Evolutionary conservation across 2,888 invertebrate genomes (phyloP), one percentile per base, ranked within the genome.

Genomic region (Nomada ferruginata): DNA sequence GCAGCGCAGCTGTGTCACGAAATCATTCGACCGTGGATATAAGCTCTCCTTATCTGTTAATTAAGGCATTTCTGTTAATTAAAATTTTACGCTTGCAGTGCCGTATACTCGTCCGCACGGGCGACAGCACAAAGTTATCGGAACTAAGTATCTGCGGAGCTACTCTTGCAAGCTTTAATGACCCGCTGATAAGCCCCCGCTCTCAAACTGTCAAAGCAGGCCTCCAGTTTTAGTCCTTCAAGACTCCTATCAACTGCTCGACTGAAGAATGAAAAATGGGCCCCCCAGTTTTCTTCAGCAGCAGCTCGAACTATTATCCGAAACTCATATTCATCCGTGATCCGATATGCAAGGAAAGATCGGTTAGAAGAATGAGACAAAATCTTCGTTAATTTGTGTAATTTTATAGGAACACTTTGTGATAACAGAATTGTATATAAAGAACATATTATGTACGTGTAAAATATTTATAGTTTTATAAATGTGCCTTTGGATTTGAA

Each of bases 11-110:
- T 79, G 80, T 69, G 66, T 57, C 64, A 70, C 57, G 44, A 55
- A 76, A 77, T 72, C 53, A 42, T 15, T 64, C 44, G 53, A 66
- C 50, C 70, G 68, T 71, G 79, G 70, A 83, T 81, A 85, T 80
- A 76, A 76, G 87, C 85, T 84, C 85, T 83, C 78, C 81, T 85
- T 85, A 89, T 85, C 85, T 85, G 80, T 86, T 90, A 89, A 90
- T 91, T 90, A 90, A 86, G 80, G 83, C 84, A 85, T 88, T 88
- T 84, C 86, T 84, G 84, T 87, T 91, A 90, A 90, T 90, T 90
- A 90, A 90, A 91, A 90, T 89, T 88, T 87, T 88, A 89, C 84
- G 87, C 85, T 85, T 70, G 79, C 85, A 69, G 79, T 81, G 79
- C 53, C 66, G 72, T 73, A 72, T 73, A 64, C 70, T 75, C 61